Conservation (phyloP, 2,888 invertebrate species). For the Dasypolia templi region DNA sequence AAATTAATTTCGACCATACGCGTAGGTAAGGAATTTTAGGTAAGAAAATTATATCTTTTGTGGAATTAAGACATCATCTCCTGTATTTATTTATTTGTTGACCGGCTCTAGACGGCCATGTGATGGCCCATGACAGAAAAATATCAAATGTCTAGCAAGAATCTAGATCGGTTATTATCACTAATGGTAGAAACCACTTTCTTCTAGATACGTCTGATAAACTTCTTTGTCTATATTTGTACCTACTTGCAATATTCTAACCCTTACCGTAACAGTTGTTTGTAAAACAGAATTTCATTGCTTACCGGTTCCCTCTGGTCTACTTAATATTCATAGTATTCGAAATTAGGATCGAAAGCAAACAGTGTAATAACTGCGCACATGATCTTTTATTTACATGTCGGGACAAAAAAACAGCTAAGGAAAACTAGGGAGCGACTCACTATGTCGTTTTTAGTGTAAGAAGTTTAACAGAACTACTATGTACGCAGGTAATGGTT, state of each 20-base stretch:
- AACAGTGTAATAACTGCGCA: conserved; percentile 44
- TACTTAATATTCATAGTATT: conserved; percentile 50
- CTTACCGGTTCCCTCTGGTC: conserved; percentile 8
- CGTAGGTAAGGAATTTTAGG: too few species aligned
- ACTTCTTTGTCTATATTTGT: too few species aligned
- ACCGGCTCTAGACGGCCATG: not conserved
- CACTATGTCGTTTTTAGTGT: conserved; percentile 15
- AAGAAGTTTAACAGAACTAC: conserved; percentile 7
- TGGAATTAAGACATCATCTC: too few species aligned
- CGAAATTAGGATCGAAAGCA: conserved; percentile 36
- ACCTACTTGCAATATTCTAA: too few species aligned
- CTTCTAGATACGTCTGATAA: not conserved
- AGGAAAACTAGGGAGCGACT: conserved; percentile 58
- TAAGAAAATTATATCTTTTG: too few species aligned
- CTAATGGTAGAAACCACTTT: conserved; percentile 2
- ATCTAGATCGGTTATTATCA: not conserved
- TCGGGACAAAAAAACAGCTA: conserved; percentile 62
- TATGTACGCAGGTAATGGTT: not conserved
- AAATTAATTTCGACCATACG: conserved; percentile 18
- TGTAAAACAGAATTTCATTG: conserved; percentile 36
- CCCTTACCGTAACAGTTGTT: conserved; percentile 18
- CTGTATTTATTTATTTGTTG: not conserved
- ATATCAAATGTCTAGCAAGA: conserved; percentile 23
- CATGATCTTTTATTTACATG: conserved; percentile 59
- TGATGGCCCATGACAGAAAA: too few species aligned